phyloP scores from a whole-genome alignment of 2,888 invertebrate species.

The Diarsia brunnea region DNA sequence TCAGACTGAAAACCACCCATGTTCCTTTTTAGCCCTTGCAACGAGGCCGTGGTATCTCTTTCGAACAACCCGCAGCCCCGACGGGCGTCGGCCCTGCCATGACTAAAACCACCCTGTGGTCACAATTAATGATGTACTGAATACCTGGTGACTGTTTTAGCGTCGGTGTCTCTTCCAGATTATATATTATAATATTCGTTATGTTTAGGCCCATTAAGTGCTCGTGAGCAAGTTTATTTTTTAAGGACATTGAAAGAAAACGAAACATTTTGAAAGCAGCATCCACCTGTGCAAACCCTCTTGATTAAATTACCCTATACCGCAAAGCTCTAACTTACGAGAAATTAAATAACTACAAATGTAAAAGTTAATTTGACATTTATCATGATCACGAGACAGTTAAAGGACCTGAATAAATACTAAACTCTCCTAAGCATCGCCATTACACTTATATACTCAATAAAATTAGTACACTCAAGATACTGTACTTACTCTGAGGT shows the following conservation, averaged over 20 bases:
- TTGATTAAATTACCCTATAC: too few species aligned
- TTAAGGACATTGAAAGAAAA: background rate
- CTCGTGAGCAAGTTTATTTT: background rate
- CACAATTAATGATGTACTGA: too few species aligned
- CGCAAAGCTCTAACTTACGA: background rate
- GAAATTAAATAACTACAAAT: background rate
- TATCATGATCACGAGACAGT: background rate
- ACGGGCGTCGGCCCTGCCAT: too few species aligned
- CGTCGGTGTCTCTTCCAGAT: too few species aligned
- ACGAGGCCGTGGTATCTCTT: too few species aligned
- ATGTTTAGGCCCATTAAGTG: background rate
- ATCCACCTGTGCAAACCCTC: too few species aligned
- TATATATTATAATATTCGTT: too few species aligned
- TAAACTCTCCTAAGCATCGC: background rate
- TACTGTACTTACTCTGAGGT: conserved; percentile 34
- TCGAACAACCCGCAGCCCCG: too few species aligned
- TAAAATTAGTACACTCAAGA: background rate
- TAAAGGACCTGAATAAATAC: background rate
- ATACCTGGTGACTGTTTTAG: too few species aligned
- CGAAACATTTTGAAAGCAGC: background rate
- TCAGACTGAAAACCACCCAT: too few species aligned
- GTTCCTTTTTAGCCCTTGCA: too few species aligned
- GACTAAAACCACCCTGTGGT: too few species aligned
- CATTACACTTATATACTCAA: background rate
- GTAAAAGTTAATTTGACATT: background rate